Conservation (phyloP, 2,797 vertebrate genomes). For the Peromyscus attwateri region DNA sequence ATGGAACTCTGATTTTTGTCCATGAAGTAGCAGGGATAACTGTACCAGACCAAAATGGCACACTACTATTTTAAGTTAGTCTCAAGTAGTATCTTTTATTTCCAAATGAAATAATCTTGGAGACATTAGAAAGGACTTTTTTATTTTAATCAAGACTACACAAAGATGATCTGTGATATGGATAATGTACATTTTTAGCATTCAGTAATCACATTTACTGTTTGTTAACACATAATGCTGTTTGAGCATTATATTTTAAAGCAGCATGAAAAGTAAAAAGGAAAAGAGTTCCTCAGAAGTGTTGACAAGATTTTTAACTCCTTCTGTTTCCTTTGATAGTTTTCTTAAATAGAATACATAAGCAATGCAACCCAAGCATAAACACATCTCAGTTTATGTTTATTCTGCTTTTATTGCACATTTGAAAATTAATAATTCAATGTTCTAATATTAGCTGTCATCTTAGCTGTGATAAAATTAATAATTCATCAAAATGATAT, state of each 20-base stretch:
- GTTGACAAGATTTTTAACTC: slow-evolving; percentile 82
- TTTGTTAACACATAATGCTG: slow-evolving; percentile 54
- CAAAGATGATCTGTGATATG: slow-evolving; percentile 12
- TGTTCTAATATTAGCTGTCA: slow-evolving; percentile 95
- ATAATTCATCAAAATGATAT: slow-evolving; percentile 94
- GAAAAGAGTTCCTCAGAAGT: slow-evolving; percentile 73
- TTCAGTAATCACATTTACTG: slow-evolving; percentile 44
- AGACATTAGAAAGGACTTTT: not conserved
- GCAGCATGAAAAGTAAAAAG: slow-evolving; percentile 65
- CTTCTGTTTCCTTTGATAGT: slow-evolving; percentile 82
- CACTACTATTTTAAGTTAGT: slow-evolving; percentile 19
- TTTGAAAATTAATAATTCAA: slow-evolving; percentile 96
- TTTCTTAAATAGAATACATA: slow-evolving; percentile 85
- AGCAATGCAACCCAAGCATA: slow-evolving; percentile 82
- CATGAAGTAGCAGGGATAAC: not conserved
- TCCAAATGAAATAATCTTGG: slow-evolving; percentile 41
- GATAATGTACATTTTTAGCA: not conserved
- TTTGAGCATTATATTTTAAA: slow-evolving; percentile 74
- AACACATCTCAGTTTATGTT: slow-evolving; percentile 88
- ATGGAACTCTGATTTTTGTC: not conserved
- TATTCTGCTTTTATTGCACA: slow-evolving; percentile 88
- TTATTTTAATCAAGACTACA: slow-evolving; percentile 54
- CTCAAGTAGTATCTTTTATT: slow-evolving; percentile 33
- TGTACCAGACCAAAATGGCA: not conserved
- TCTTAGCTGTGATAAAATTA: slow-evolving; percentile 94